These are phyloP conservation scores for Pectinophora gossypiella DNA, from an alignment of 1,140 invertebrate genomes.

Conservation along the genomic window DNA sequence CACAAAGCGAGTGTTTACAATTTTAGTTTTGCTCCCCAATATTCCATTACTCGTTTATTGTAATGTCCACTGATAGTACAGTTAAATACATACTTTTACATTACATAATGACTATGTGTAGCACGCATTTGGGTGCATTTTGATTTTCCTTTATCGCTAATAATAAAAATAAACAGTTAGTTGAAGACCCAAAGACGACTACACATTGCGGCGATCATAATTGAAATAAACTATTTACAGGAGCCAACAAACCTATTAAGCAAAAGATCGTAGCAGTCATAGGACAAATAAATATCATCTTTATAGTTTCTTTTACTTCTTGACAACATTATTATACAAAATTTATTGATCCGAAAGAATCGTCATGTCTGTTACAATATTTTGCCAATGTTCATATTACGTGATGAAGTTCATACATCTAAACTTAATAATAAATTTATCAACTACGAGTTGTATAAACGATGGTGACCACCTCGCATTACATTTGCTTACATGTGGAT, in stretches of 20 bases:
- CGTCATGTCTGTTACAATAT: slow-evolving; percentile 18
- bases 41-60: slow-evolving; percentile 41
- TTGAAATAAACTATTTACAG: slow-evolving; percentile 21
- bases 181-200: slow-evolving; percentile 30
- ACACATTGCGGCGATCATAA: slow-evolving; percentile 17
- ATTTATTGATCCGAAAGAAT: background rate
- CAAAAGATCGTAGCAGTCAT: slow-evolving; percentile 23
- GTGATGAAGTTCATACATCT: slow-evolving; percentile 15
- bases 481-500: too few relatives aligned
- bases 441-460: background rate
- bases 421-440: slow-evolving; percentile 12
- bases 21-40: slow-evolving; percentile 63
- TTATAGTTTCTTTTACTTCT: background rate
- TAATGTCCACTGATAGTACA: slow-evolving; percentile 25
- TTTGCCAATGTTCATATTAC: slow-evolving; percentile 12
- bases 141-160: slow-evolving; percentile 17
- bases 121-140: slow-evolving; percentile 29
- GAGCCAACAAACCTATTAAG: slow-evolving; percentile 20
- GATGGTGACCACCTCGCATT: too few relatives aligned
- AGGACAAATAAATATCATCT: background rate
- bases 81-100: slow-evolving; percentile 33
- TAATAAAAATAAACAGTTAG: slow-evolving; percentile 20
- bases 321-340: slow-evolving; percentile 11
- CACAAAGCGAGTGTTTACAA: slow-evolving; percentile 9
- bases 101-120: slow-evolving; percentile 35